A percentile compares a stretch with the other conserved stretches of the same genome.
Evolutionary conservation across 2,888 invertebrate species (phyloP).

Genomic region (Synanthedon tipuliformis): DNA sequence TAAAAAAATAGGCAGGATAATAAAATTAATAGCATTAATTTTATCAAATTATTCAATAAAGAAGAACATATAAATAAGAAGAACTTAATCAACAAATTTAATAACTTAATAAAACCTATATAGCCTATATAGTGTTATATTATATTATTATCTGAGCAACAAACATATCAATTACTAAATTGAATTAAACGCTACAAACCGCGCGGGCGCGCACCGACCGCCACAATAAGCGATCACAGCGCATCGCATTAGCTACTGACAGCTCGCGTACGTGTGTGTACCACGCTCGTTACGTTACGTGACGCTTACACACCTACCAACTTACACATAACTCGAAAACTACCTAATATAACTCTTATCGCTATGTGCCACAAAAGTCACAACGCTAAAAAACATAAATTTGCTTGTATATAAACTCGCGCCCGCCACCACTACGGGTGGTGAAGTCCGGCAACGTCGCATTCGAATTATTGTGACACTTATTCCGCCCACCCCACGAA

Average conservation of each 20-base stretch:
- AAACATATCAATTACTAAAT: slow-evolving; percentile 68
- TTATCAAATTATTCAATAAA: background rate
- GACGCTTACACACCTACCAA: slow-evolving; percentile 55
- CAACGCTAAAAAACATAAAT: slow-evolving; percentile 23
- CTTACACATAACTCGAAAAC: slow-evolving; percentile 23
- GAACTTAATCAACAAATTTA: slow-evolving; percentile 22
- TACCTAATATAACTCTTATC: slow-evolving; percentile 30
- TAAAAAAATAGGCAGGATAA: background rate
- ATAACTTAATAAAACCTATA: too few relatives aligned
- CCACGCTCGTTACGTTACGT: slow-evolving; percentile 64
- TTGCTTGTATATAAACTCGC: slow-evolving; percentile 46
- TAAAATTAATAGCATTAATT: background rate
- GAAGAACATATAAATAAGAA: slow-evolving; percentile 6
- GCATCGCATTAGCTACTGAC: slow-evolving; percentile 69
- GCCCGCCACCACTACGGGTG: slow-evolving; percentile 58
- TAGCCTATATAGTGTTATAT: too few relatives aligned
- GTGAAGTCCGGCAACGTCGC: slow-evolving; percentile 69
- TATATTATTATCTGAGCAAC: slow-evolving; percentile 18
- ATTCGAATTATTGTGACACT: slow-evolving; percentile 64
- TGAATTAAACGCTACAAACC: slow-evolving; percentile 67
- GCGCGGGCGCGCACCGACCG: slow-evolving; percentile 41
- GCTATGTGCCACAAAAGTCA: slow-evolving; percentile 19
- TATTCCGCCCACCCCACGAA: slow-evolving; percentile 37
- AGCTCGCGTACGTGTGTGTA: slow-evolving; percentile 59
- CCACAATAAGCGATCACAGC: slow-evolving; percentile 64